Percentiles rank a stretch among this genome's conserved stretches.
Conservation (phyloP, 1,140 invertebrate species). For the Zelostemma sp. region DNA sequence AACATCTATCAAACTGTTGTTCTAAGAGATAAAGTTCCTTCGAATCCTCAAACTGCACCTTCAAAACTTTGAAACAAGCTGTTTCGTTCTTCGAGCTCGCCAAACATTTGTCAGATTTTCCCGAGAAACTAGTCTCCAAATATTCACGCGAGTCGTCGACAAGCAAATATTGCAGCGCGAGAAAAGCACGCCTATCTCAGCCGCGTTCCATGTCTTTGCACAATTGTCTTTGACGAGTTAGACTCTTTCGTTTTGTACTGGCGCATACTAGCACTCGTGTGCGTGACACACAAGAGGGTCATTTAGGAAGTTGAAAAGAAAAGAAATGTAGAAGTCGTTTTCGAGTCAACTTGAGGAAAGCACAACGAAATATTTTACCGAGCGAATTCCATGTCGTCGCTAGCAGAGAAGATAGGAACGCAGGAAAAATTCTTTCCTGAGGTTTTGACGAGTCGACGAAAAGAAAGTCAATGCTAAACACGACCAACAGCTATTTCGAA, state of each 20-base stretch:
- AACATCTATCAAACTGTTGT: neutral
- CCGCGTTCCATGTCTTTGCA: slow-evolving; percentile 18
- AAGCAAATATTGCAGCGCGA: slow-evolving; percentile 28
- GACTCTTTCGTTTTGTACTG: slow-evolving; percentile 16
- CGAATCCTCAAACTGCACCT: neutral
- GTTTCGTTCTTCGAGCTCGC: neutral
- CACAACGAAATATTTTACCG: slow-evolving; percentile 43
- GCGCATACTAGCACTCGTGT: slow-evolving; percentile 30
- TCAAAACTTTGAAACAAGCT: neutral
- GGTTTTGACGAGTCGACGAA: slow-evolving; percentile 28
- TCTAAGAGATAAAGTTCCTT: neutral
- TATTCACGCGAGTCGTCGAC: slow-evolving; percentile 23
- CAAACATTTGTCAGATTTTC: slow-evolving; percentile 1
- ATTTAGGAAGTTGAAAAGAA: slow-evolving; percentile 47
- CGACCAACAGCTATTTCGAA: slow-evolving; percentile 25
- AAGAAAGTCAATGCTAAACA: slow-evolving; percentile 33
- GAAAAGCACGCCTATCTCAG: slow-evolving; percentile 17
- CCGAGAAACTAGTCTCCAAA: slow-evolving; percentile 14
- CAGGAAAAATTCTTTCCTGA: slow-evolving; percentile 26
- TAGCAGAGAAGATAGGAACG: slow-evolving; percentile 16
- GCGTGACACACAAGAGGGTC: slow-evolving; percentile 35
- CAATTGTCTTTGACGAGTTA: slow-evolving; percentile 36
- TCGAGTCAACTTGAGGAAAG: slow-evolving; percentile 25
- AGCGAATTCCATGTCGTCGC: slow-evolving; percentile 36
- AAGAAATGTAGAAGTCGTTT: slow-evolving; percentile 28